Evolutionary conservation across 2,888 invertebrate species (phyloP), one percentile per base, ranked within the genome.

Genomic region (Nineta flava): DNA sequence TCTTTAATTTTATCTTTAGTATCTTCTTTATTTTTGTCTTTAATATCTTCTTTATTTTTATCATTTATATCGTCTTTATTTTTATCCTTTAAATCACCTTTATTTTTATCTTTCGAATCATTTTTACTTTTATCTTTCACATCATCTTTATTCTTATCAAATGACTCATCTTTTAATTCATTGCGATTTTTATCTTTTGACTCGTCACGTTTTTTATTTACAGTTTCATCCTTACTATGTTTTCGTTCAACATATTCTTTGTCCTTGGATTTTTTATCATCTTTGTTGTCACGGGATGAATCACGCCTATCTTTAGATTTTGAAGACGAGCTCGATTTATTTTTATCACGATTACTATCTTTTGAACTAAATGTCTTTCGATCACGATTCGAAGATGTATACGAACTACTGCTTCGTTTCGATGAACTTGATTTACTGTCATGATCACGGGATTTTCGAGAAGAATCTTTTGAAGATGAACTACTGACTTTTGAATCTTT

Each of bases 61-160:
- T 47, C 53, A 65, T 69, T n/a, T 65, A 63, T 34, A 15, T 47
- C 53, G 65, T 67, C 0, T 46, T 48, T 52, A 68, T 58, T 65
- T 55, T 53, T n/a, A 48, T 64, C 52, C 57, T 63, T n/a, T 51
- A 46, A 34, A 49, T 52, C 50, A 35, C 52, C 52, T 51, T 55
- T 55, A 44, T 55, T 54, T 45, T 51, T 53, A 47, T 47, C 53
- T 47, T 48, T 54, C 7, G 26, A 26, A 26, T 26, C 26, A 47
- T 49, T 51, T 17, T 53, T 53, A 32, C 53, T 56, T 13, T 55
- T 55, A 51, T 66, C 52, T 12, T 67, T 70, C 1, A 70, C 70
- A 49, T 64, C 67, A 51, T 65, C 68, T 2, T 65, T 63, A 50
- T 69, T 68, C 15, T 70, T 65, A 54, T 69, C 46, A 42, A 51